These are phyloP conservation scores for Pentamera pediparva DNA, from an alignment of 53 echinoderm and acorn worm species.

Conservation along the genomic window DNA sequence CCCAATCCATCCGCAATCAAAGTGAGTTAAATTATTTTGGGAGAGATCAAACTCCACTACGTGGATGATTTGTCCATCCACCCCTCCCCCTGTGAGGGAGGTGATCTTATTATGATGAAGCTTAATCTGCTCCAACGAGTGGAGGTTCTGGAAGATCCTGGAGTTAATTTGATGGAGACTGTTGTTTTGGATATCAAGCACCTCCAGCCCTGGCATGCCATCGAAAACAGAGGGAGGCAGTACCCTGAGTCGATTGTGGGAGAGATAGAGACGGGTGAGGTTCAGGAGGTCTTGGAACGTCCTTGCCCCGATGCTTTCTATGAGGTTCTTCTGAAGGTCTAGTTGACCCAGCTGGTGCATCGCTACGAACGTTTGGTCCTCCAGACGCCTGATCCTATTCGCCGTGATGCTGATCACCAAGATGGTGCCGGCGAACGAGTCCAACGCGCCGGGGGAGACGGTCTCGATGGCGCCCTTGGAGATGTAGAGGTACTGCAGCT, in stretches of 20 bases:
- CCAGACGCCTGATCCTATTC: neutral
- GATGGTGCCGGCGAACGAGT: neutral
- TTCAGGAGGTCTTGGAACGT: neutral
- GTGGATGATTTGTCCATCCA: neutral
- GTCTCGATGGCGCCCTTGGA: neutral
- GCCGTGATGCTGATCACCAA: neutral
- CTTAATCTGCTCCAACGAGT: neutral
- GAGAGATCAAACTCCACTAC: neutral
- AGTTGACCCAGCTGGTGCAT: neutral
- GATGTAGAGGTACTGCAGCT: neutral
- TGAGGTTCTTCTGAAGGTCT: neutral
- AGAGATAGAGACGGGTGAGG: neutral
- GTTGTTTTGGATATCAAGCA: neutral
- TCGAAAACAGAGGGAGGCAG: neutral
- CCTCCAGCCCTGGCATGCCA: neutral
- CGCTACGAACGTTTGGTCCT: neutral
- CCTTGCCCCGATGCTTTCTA: neutral
- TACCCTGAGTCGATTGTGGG: neutral
- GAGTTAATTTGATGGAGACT: neutral
- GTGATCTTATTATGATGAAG: constrained; percentile 4
- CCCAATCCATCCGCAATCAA: constrained; percentile 8
- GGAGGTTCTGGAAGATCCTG: neutral
- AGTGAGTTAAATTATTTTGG: neutral
- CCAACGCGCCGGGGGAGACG: neutral
- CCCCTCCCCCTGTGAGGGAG: neutral